Evolutionary conservation across 2,888 invertebrate genomes (phyloP).

Genomic region (Lycia hirtaria): DNA sequence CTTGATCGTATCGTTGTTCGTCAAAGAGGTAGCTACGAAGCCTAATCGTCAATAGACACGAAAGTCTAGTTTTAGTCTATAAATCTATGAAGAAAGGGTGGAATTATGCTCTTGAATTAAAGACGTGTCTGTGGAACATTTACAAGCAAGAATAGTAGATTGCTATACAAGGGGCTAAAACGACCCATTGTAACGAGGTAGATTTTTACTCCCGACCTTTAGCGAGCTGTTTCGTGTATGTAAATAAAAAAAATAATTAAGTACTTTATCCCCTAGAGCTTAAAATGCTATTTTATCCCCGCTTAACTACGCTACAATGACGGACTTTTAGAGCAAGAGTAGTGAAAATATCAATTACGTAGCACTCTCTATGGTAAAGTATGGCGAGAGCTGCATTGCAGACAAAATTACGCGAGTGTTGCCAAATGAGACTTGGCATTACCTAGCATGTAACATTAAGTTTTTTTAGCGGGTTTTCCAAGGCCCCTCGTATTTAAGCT

Average conservation of each 20-base stretch:
- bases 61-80: conserved; percentile 23
- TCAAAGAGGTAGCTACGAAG: conserved; percentile 8
- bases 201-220: too few relatives aligned
- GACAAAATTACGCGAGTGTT: conserved; percentile 15
- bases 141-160: conserved; percentile 29
- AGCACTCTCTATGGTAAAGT: conserved; percentile 27
- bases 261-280: too few relatives aligned
- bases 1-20: conserved; percentile 5
- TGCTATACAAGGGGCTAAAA: too few relatives aligned
- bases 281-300: too few relatives aligned
- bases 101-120: conserved; percentile 39
- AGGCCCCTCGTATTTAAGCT: too few relatives aligned
- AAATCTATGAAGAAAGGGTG: conserved; percentile 27
- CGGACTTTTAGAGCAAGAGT: too few relatives aligned
- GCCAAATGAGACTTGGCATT: conserved; percentile 13
- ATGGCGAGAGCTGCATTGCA: conserved; percentile 34
- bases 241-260: too few relatives aligned
- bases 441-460: too few relatives aligned
- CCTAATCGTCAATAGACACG: conserved; percentile 39
- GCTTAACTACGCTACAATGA: too few relatives aligned
- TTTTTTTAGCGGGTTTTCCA: too few relatives aligned
- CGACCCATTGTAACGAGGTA: too few relatives aligned
- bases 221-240: too few relatives aligned
- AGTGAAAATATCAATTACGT: conserved; percentile 36
- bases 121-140: conserved; percentile 33